Percentiles rank a stretch among this genome's conserved stretches.
These are phyloP conservation scores for Archivesica marissinica DNA, from an alignment of 1,140 invertebrate species.

Conservation along the genomic window DNA sequence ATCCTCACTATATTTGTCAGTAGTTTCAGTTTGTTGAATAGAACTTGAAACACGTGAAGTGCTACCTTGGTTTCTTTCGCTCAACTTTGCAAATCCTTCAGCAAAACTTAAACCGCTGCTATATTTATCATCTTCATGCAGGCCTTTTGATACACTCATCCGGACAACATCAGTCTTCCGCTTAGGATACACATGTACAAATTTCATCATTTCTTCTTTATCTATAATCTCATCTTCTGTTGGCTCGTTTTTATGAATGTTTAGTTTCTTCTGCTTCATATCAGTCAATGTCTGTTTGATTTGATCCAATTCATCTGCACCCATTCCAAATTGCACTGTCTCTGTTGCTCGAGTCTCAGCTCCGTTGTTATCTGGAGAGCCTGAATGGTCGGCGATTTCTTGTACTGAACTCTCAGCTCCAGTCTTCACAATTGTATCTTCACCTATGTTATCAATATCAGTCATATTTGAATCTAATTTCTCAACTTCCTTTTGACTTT, in stretches of 20 bases:
- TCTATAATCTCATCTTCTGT: background rate
- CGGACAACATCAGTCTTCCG: background rate
- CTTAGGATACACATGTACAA: background rate
- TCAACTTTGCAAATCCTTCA: background rate
- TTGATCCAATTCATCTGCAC: background rate
- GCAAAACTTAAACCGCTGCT: background rate
- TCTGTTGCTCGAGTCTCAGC: background rate
- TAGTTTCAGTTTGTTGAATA: background rate
- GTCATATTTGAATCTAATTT: background rate
- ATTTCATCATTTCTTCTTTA: background rate
- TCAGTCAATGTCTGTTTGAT: background rate
- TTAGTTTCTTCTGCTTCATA: background rate
- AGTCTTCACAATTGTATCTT: background rate
- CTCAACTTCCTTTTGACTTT: background rate
- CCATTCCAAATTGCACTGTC: background rate
- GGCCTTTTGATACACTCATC: background rate
- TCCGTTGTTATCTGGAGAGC: background rate
- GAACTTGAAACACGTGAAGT: background rate
- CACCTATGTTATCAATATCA: background rate
- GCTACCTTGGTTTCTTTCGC: background rate
- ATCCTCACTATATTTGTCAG: background rate
- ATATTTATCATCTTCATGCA: background rate
- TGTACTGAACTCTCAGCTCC: background rate
- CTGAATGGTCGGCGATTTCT: background rate
- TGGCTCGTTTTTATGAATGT: background rate